phyloP scores from a whole-genome alignment of 92 coral and sea anemone species.

The Muricea muricata region DNA sequence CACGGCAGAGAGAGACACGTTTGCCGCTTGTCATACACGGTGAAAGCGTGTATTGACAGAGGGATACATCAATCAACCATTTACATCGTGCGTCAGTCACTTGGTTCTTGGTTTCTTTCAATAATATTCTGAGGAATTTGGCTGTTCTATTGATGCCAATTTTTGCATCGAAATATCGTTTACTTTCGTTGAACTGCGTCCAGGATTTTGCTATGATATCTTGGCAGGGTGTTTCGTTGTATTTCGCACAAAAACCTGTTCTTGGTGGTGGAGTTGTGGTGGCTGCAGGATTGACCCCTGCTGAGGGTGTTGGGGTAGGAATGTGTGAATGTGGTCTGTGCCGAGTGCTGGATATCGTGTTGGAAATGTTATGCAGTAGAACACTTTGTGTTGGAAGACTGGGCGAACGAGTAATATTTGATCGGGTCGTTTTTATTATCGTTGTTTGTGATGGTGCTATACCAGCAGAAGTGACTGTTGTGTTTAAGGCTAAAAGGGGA shows the following conservation, averaged over 20 bases:
- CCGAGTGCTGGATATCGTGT: neutral
- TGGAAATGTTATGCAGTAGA: neutral
- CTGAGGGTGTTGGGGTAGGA: neutral
- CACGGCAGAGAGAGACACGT: conserved; percentile 73
- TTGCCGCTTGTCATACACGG: conserved; percentile 67
- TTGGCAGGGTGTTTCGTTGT: conserved; percentile 2
- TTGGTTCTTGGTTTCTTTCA: neutral
- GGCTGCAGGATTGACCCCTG: neutral
- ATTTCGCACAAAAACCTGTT: conserved; percentile 12
- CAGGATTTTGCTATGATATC: neutral
- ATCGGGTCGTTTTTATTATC: neutral
- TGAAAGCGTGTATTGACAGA: conserved; percentile 77
- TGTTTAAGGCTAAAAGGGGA: neutral
- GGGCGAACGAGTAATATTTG: neutral
- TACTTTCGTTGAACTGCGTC: conserved; percentile 6
- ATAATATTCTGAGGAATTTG: neutral
- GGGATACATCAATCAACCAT: conserved; percentile 33
- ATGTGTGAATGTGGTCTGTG: neutral
- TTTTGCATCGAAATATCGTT: conserved; percentile 29
- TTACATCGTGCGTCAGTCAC: conserved; percentile 26
- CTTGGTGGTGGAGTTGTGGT: neutral
- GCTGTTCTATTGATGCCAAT: conserved; percentile 3
- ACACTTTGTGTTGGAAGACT: neutral
- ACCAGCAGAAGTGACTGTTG: neutral
- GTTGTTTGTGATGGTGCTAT: neutral